These are phyloP conservation scores for Thera britannica DNA, from an alignment of 2,888 invertebrate species.

Conservation along the genomic window DNA sequence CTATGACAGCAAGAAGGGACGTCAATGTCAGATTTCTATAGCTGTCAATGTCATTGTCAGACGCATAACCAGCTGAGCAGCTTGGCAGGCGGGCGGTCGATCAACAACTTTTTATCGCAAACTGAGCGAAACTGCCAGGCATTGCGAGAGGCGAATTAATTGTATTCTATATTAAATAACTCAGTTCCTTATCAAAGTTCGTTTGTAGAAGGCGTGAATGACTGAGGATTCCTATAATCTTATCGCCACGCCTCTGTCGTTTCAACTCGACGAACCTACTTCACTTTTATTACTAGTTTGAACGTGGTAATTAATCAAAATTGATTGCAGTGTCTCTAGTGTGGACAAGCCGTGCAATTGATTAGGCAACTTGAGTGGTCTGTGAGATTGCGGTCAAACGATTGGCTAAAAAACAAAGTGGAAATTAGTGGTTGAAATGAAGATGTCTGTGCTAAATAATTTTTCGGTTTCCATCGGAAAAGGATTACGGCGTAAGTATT, in stretches of 20 bases:
- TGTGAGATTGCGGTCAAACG: too few species aligned
- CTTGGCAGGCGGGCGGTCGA: too few species aligned
- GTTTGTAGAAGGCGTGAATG: constrained; percentile 36
- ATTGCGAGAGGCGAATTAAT: constrained; percentile 21
- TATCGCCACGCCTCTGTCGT: constrained; percentile 61
- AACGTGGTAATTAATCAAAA: constrained; percentile 7
- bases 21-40: too few species aligned
- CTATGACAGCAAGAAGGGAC: too few species aligned
- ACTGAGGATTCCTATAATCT: constrained; percentile 46
- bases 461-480: constrained; percentile 73
- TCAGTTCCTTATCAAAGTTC: constrained; percentile 33
- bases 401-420: constrained; percentile 22
- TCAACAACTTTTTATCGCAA: constrained; percentile 24
- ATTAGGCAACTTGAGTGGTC: constrained; percentile 3
- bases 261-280: constrained; percentile 18
- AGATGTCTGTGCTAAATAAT: constrained; percentile 76
- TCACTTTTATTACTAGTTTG: not conserved
- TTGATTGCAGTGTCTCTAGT: not conserved
- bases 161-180: constrained; percentile 15
- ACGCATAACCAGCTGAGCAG: too few species aligned
- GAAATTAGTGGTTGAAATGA: constrained; percentile 36
- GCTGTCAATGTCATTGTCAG: too few species aligned
- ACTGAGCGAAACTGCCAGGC: constrained; percentile 10
- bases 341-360: not conserved
- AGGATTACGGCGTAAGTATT: constrained; percentile 72